Base-by-base conservation (phyloP, 2,797 vertebrate genomes). In the Coluber constrictor region DNA sequence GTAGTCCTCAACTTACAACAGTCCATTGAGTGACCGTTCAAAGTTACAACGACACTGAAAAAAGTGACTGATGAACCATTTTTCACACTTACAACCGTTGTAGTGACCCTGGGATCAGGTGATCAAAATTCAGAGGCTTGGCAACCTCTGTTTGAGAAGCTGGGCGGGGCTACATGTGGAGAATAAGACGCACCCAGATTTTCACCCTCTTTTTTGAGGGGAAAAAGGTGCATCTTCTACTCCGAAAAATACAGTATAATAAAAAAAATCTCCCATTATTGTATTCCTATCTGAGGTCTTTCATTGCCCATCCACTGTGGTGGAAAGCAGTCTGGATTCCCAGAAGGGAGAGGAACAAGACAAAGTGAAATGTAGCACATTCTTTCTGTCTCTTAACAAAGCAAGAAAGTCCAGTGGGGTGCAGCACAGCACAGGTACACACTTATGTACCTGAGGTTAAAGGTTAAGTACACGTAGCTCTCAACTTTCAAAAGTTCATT, bases 381-480 rank as follows among this genome's bases (percentile, higher is more conserved):
- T n/a, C 29, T n/a, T 66, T 15, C 27, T n/a, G 12, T 13, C 63
- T n/a, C 63, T 66, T 66, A 66, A 66, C 63, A 15, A 66, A 66
- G 11, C 63, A 15, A n/a, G 63, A 25, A 27, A 27, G 29, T 66
- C 29, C 63, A 66, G 63, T 66, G 63, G 15, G 63, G 11, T 66
- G 4, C 12, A 47, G 86, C 25, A 7, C 3, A 23, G 29, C 1
- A n/a, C n/a, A n/a, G n/a, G n/a, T n/a, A n/a, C n/a, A n/a, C n/a
- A 79, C 43, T 79, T 79, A 79, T 79, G 20, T 43, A 79, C 23
- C 37, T 79, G n/a, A 94, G 66, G 90, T 88, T 90, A 94, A 61
- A 61, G 23, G 9, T 27, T 93, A 86, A 88, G 93, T 87, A 9
- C 55, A 86, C 23, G 25, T 61, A 61, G 20, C 18, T 18, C 18